These are phyloP conservation scores for Clarias pachynema DNA, from an alignment of 2,797 vertebrate genomes.

Conservation along the genomic window DNA sequence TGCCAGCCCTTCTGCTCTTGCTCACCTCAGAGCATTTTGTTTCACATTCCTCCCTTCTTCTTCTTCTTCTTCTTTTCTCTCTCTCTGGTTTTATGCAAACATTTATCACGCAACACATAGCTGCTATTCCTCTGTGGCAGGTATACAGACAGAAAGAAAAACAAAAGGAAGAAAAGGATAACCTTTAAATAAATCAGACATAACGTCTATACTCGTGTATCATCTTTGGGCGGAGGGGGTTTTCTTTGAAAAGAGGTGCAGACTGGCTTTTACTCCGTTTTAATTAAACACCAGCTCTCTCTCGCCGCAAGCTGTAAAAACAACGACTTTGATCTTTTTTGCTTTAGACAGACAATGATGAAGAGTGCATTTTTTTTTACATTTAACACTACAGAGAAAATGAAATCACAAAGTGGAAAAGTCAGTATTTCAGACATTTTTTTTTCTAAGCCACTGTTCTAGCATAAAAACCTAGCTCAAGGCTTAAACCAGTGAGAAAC, in stretches of 20 bases:
- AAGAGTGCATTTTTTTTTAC: slow-evolving; percentile 48
- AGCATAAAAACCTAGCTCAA: no score
- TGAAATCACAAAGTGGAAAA: slow-evolving; percentile 10
- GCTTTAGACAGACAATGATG: slow-evolving; percentile 40
- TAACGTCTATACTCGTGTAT: slow-evolving; percentile 53
- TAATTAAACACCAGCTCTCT: slow-evolving; percentile 52
- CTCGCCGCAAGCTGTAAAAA: slow-evolving; percentile 54
- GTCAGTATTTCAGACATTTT: slow-evolving; percentile 5
- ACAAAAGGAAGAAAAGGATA: slow-evolving; percentile 31
- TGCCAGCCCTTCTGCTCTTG: slow-evolving; percentile 31
- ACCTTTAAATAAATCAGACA: slow-evolving; percentile 44
- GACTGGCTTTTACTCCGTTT: slow-evolving; percentile 36
- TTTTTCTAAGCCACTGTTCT: slow-evolving; percentile 14
- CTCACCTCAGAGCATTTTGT: slow-evolving; percentile 47
- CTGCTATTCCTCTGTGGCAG: slow-evolving; percentile 52
- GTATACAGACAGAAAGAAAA: slow-evolving; percentile 50
- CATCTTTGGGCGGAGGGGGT: slow-evolving; percentile 43
- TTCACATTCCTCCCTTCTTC: slow-evolving; percentile 40
- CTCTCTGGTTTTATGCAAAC: slow-evolving; percentile 54
- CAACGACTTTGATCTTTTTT: slow-evolving; percentile 62
- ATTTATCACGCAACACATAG: slow-evolving; percentile 48
- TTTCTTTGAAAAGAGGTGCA: slow-evolving; percentile 43
- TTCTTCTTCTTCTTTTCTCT: slow-evolving; percentile 30
- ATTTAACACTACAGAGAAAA: slow-evolving; percentile 22
- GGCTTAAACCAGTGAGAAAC: no score